Evolutionary conservation across 30 jellyfish, hydroid and myxozoan genomes (phyloP), one percentile per base, ranked within the genome.

Genomic region (Aurelia sp.): DNA sequence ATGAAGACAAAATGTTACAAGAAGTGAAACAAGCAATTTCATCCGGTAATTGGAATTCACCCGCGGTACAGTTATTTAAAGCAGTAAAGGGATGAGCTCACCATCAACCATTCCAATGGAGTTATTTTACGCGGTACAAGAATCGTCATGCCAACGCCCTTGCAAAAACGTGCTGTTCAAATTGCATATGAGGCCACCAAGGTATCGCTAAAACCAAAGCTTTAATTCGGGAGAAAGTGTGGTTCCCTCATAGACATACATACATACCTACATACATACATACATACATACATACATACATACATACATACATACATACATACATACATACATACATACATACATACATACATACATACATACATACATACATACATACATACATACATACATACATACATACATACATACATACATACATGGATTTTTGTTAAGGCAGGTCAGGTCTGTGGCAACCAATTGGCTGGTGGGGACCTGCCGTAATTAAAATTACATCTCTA

Each of bases 161-260:
- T 78, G 40, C 50, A 37, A 37, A 37, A 37, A 10, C 50, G 50
- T 37, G 10, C 50, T 37, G 50, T 37, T 10, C 50, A 20, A 41
- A 33, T 35, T 47, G 50, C 20, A 41, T 6, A 12, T 50, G 13
- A 44, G 40, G 74, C 35, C 51, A 51, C 50, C 50, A 37, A 37
- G 50, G 50, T 4, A 37, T 37, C 50, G 9, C 50, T 37, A 37
- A 37, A 37, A 37, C 50, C 50, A 37, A 37, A 37, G 50, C 7
- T 37, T 37, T 37, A 4, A 37, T 37, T 37, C 50, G 9, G 50
- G 50, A 37, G 50, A 37, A 84, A 84, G 82, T 84, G n/a, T 84
- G 88, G 89, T 69, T 30, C 23, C 82, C 51, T 17, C 52, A 71
- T 84, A 47, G 83, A 84, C 23, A 84, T 8, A n/a, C n/a, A n/a